A percentile compares a stretch with the other conserved stretches of the same genome.
phyloP scores from a whole-genome alignment of 2,888 invertebrate species.

The Zaprionus bogoriensis region DNA sequence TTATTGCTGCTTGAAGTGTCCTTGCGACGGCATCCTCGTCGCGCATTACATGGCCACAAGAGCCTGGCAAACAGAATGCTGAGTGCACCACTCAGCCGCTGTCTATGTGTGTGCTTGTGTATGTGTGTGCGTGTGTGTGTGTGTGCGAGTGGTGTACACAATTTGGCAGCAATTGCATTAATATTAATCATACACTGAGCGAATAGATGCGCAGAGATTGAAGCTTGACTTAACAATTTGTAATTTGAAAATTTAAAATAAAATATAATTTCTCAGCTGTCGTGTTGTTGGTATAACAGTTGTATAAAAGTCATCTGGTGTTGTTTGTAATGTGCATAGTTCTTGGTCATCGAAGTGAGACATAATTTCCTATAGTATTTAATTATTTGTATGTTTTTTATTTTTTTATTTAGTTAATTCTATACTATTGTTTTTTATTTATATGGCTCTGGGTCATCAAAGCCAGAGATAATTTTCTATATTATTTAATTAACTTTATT shows the following conservation, averaged over 20 bases:
- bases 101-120: background rate
- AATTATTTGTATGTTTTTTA: background rate
- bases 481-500: no score
- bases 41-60: constrained; percentile 46
- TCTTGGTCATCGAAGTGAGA: no score
- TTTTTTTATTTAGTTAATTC: background rate
- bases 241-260: no score
- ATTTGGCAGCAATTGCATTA: constrained; percentile 43
- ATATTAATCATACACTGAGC: constrained; percentile 51
- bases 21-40: constrained; percentile 34
- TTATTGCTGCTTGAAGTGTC: constrained; percentile 57
- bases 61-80: constrained; percentile 24
- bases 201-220: background rate
- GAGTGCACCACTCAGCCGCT: constrained; percentile 43
- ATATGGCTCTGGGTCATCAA: no score
- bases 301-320: no score
- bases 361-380: no score
- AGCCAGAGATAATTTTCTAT: no score
- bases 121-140: background rate
- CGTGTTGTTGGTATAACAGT: no score
- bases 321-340: no score
- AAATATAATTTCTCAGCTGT: no score
- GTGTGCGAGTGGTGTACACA: background rate
- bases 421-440: background rate
- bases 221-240: no score